A percentile compares a stretch with the other conserved stretches of the same genome.
Conservation (phyloP, 2,888 invertebrate genomes). For the Diplolepis rosae region DNA sequence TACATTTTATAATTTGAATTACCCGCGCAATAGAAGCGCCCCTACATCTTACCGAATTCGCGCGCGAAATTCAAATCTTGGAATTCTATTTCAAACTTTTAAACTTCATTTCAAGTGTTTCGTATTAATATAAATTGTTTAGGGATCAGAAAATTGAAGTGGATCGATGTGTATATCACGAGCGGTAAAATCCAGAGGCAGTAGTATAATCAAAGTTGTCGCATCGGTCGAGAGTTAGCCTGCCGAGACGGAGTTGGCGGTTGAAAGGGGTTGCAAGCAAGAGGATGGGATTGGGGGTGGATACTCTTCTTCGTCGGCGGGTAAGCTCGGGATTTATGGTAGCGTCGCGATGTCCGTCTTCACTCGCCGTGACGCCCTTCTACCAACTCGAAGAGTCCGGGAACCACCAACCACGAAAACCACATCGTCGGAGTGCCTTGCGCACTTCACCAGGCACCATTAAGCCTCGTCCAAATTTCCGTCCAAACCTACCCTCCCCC, state of each 20-base stretch:
- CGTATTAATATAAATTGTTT: no score
- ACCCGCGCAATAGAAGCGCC: no score
- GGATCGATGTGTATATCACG: background rate
- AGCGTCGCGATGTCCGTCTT: constrained; percentile 74
- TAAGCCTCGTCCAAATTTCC: constrained; percentile 22
- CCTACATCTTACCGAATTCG: no score
- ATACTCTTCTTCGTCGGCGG: constrained; percentile 67
- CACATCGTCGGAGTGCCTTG: constrained; percentile 42
- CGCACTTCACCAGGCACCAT: constrained; percentile 39
- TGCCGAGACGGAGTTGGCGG: constrained; percentile 61
- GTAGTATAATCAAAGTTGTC: constrained; percentile 70
- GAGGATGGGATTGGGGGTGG: constrained; percentile 45
- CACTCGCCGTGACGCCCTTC: constrained; percentile 74
- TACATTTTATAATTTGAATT: no score
- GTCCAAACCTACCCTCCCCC: constrained; percentile 6
- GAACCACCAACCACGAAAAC: constrained; percentile 54
- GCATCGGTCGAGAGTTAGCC: constrained; percentile 66
- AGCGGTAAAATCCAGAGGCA: background rate
- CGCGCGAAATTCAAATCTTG: background rate
- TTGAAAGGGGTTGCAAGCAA: constrained; percentile 44
- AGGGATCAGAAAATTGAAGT: background rate
- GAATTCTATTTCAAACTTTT: background rate
- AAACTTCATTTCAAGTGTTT: no score
- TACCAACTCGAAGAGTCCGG: constrained; percentile 57
- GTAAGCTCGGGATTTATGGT: constrained; percentile 72